A percentile compares a stretch with the other conserved stretches of the same genome.
Conservation (phyloP, 2,797 vertebrate species). For the Carapus acus region DNA sequence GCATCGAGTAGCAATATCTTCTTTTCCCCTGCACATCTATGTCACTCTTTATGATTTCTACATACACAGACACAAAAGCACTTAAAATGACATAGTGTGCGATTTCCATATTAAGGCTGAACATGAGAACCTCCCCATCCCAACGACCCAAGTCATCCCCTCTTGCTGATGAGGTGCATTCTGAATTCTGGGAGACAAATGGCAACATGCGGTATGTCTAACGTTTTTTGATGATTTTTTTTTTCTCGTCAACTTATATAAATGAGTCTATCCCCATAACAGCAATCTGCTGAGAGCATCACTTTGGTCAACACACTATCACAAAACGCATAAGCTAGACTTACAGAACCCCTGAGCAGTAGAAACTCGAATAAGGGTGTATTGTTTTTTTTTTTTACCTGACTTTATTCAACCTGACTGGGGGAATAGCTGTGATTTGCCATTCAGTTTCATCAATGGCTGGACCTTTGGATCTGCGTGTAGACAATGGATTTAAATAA, state of each 20-base stretch:
- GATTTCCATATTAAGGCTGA: not conserved
- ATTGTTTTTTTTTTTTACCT: too few relatives aligned
- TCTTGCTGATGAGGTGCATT: not conserved
- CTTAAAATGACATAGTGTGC: not conserved
- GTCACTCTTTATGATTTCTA: not conserved
- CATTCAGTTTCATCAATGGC: constrained; percentile 9
- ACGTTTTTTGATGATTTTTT: too few relatives aligned
- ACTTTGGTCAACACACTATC: not conserved
- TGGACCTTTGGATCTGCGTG: too few relatives aligned
- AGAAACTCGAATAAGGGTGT: too few relatives aligned
- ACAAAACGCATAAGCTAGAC: too few relatives aligned
- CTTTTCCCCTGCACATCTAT: not conserved
- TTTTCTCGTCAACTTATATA: too few relatives aligned
- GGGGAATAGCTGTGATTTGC: too few relatives aligned
- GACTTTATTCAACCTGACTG: too few relatives aligned
- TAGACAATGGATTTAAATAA: too few relatives aligned
- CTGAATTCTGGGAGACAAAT: not conserved
- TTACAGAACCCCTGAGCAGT: too few relatives aligned
- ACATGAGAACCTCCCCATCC: not conserved
- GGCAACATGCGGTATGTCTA: too few relatives aligned
- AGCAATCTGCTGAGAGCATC: not conserved
- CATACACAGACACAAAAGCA: not conserved
- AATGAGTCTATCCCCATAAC: too few relatives aligned
- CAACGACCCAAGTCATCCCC: not conserved
- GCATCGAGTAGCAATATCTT: not conserved